Percentiles rank a stretch among this genome's conserved stretches.
Evolutionary conservation across 2,797 vertebrate species (phyloP).

Genomic region (Emydoidea blandingii): DNA sequence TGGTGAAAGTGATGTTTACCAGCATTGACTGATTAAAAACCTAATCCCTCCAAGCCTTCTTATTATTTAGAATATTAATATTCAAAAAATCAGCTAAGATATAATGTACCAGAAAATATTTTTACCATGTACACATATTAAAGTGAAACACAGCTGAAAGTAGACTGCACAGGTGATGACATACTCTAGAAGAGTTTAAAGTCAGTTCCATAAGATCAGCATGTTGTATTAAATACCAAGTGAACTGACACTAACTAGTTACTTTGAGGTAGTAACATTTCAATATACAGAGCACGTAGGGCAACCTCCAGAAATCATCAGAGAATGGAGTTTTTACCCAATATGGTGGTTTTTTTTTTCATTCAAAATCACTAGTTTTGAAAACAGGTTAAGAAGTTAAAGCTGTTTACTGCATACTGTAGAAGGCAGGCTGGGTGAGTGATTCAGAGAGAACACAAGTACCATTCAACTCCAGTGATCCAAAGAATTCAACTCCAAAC

Average conservation of each 20-base stretch:
- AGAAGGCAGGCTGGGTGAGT: not conserved
- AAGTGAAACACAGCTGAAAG: not conserved
- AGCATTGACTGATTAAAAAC: not conserved
- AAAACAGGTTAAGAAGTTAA: slow-evolving; percentile 3
- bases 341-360: not conserved
- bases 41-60: not conserved
- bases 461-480: not conserved
- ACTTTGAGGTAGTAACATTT: slow-evolving; percentile 9
- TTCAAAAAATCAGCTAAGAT: not conserved
- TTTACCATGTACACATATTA: slow-evolving; percentile 8
- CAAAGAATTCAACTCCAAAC: not conserved
- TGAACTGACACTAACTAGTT: slow-evolving; percentile 9
- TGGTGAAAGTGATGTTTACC: not conserved
- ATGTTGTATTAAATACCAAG: not conserved
- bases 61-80: slow-evolving; percentile 1
- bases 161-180: not conserved
- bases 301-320: slow-evolving; percentile 9
- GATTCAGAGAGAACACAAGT: not conserved
- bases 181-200: slow-evolving; percentile 33
- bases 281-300: not conserved
- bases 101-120: not conserved
- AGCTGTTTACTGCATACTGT: not conserved
- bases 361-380: not conserved
- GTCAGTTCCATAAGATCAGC: slow-evolving; percentile 8
- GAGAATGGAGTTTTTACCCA: not conserved